A percentile compares a stretch with the other conserved stretches of the same genome.
These are phyloP conservation scores for Geotrypetes seraphini DNA, from an alignment of 2,797 vertebrate genomes.

Conservation along the genomic window DNA sequence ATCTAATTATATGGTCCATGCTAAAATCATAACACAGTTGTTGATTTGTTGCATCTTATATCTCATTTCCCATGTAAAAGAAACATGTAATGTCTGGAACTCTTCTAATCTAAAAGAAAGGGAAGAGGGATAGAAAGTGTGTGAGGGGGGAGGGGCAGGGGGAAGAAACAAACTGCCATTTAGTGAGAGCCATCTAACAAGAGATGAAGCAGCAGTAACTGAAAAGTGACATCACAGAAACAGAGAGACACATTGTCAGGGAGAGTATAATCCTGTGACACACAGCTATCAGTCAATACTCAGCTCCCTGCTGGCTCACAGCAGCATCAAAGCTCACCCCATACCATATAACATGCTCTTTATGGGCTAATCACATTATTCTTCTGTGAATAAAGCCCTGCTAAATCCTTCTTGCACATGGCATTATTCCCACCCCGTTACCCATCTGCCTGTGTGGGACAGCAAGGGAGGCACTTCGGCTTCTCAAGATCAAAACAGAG, in stretches of 20 bases:
- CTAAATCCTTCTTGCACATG: constrained; percentile 56
- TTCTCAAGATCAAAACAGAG: constrained; percentile 47
- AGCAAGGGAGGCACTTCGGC: constrained; percentile 31
- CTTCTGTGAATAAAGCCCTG: constrained; percentile 56
- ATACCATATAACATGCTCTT: constrained; percentile 62
- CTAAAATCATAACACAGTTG: constrained; percentile 28
- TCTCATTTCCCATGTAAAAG: constrained; percentile 10
- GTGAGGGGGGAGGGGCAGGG: too few species aligned
- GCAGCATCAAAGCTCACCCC: constrained; percentile 62
- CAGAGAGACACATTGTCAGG: constrained; percentile 39
- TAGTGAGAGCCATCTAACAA: constrained; percentile 32
- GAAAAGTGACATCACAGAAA: constrained; percentile 43
- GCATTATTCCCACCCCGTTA: constrained; percentile 48
- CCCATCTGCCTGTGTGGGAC: constrained; percentile 63
- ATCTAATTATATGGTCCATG: constrained; percentile 19
- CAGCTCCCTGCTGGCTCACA: constrained; percentile 43
- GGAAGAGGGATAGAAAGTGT: too few species aligned
- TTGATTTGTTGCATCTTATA: constrained; percentile 16
- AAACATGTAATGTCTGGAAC: constrained; percentile 17
- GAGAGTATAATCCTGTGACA: constrained; percentile 57
- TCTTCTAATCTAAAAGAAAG: constrained; percentile 24
- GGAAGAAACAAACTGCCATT: constrained; percentile 18
- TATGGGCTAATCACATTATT: constrained; percentile 64
- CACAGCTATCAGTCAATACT: constrained; percentile 49
- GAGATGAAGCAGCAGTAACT: constrained; percentile 30